Conservation (phyloP, 1,140 invertebrate genomes). For the Samia ricini region DNA sequence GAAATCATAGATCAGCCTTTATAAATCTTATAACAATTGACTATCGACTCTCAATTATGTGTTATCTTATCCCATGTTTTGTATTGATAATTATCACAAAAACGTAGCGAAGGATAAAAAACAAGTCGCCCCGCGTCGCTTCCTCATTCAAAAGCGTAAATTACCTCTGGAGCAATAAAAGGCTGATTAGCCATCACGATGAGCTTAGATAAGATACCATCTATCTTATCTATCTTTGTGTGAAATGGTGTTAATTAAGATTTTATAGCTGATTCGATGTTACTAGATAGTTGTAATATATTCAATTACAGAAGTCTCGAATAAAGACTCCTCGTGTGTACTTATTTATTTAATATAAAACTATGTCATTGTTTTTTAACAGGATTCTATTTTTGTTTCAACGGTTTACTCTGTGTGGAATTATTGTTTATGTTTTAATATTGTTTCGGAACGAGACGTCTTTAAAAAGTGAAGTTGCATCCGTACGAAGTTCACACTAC, state of each 20-base stretch:
- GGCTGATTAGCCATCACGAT: background rate
- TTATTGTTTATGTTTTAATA: too few relatives aligned
- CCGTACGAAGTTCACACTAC: too few relatives aligned
- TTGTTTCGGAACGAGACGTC: too few relatives aligned
- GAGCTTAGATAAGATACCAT: background rate
- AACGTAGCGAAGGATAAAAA: background rate
- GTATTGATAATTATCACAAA: too few relatives aligned
- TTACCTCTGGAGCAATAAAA: background rate
- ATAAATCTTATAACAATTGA: too few relatives aligned
- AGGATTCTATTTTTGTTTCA: background rate
- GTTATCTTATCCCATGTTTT: too few relatives aligned
- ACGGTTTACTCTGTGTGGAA: too few relatives aligned
- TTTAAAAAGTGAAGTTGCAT: too few relatives aligned
- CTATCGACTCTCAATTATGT: too few relatives aligned
- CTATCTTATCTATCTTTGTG: background rate
- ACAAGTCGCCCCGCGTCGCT: background rate
- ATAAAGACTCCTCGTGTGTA: background rate
- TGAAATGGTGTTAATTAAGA: constrained; percentile 7
- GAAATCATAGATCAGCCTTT: too few relatives aligned
- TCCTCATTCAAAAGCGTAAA: background rate
- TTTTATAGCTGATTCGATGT: background rate
- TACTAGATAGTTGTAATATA: background rate
- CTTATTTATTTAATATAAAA: background rate
- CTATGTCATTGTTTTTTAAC: background rate
- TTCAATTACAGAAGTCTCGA: background rate